Evolutionary conservation across 2,797 vertebrate species (phyloP), one percentile per base, ranked within the genome.

Genomic region (Spinibarbus caldwelli): DNA sequence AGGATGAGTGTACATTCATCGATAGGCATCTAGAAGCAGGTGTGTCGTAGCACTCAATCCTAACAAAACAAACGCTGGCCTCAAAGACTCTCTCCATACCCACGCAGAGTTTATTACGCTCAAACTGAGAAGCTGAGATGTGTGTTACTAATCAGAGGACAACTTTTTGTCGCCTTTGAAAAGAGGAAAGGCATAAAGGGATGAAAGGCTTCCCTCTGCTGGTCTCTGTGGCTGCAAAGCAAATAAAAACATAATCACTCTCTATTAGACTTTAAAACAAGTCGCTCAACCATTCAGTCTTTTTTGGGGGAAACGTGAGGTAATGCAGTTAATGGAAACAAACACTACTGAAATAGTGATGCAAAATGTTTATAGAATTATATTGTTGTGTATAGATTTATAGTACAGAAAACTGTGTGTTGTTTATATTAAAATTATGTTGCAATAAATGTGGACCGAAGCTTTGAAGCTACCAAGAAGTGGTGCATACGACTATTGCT

Each of bases 141-240:
- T 84, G 89, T 91, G 91, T 90, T 88, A 89, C 89, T 86, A 84
- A 89, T 88, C 88, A 86, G 59, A 23, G 10, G 41, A 86, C 73
- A 91, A 38, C 11, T 21, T 72, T 66, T 72, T 67, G 57, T 78
- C 31, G 0, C 38, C 19, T 75, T 41, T 77, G 91, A 89, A 91
- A 89, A 88, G 87, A 85, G 86, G 87, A 86, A 78, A 84, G 38
- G 75, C 86, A 45, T 82, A 21, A 75, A 72, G 43, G 91, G 90
- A 95, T 94, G 90, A 94, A 95, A 94, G 94, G 88, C 87, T 92
- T 92, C 87, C 90, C 89, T 93, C 92, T 89, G 62, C 89, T 86
- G 91, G 86, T 66, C 43, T 81, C 23, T n/a, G 19, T 4, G 21
- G 47, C 70, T 47, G 89, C 89, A 85, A 81, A 88, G 93, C 92